phyloP scores from a whole-genome alignment of 2,888 invertebrate genomes.

The Dexiosoma caninum region DNA sequence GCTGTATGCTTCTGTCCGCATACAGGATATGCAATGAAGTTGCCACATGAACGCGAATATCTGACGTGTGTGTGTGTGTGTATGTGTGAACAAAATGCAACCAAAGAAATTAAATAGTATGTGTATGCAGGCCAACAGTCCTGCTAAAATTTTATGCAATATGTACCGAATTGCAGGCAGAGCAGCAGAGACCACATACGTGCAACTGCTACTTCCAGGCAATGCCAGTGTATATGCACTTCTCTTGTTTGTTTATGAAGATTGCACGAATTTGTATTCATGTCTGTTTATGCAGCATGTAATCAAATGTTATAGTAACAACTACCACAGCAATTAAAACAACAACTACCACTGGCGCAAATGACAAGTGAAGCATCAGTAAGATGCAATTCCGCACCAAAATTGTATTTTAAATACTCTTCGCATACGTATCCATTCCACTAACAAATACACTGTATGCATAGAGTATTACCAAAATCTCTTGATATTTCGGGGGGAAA shows the following conservation, averaged over 20 bases:
- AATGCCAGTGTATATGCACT: too few relatives aligned
- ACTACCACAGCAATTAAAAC: slow-evolving; percentile 15
- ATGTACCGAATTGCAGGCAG: slow-evolving; percentile 25
- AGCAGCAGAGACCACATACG: slow-evolving; percentile 7
- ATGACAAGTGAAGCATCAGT: slow-evolving; percentile 42
- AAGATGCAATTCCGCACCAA: slow-evolving; percentile 30
- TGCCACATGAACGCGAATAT: slow-evolving; percentile 19
- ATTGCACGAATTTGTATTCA: too few relatives aligned
- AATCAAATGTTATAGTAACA: slow-evolving; percentile 31
- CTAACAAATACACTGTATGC: slow-evolving; percentile 35
- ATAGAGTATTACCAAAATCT: slow-evolving; percentile 22
- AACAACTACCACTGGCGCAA: slow-evolving; percentile 2
- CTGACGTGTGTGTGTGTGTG: neutral
- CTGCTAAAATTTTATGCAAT: slow-evolving; percentile 22
- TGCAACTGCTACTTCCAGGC: neutral
- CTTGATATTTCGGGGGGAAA: too few relatives aligned
- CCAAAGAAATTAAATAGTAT: neutral
- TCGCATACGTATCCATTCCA: neutral
- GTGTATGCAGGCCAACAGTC: neutral
- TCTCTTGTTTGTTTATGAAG: slow-evolving; percentile 29
- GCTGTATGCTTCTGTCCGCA: neutral
- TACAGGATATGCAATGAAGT: slow-evolving; percentile 2
- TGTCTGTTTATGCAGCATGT: slow-evolving; percentile 5
- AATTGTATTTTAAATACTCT: slow-evolving; percentile 25
- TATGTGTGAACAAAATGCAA: neutral